Evolutionary conservation across 2,888 invertebrate species (phyloP).

Genomic region (Pollenia labialis): DNA sequence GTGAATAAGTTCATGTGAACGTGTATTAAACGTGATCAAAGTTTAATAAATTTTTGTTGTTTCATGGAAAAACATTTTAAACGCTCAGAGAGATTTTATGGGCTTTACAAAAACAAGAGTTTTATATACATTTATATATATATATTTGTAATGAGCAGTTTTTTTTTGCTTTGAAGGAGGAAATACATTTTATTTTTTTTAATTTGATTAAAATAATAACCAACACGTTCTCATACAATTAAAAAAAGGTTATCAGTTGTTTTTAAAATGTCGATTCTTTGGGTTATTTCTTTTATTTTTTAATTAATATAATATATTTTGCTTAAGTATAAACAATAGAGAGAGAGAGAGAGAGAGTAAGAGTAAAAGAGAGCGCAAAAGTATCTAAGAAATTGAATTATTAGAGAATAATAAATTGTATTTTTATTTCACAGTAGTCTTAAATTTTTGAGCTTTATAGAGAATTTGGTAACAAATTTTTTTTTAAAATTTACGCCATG

Average conservation of each 20-base stretch:
- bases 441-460: too few species aligned
- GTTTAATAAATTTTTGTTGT: constrained; percentile 18
- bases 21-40: constrained; percentile 68
- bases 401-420: too few species aligned
- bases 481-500: too few species aligned
- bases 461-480: too few species aligned
- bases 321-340: too few species aligned
- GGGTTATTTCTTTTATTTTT: not conserved
- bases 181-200: constrained; percentile 17
- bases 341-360: too few species aligned
- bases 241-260: constrained; percentile 54
- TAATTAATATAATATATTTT: not conserved
- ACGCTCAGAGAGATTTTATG: constrained; percentile 2
- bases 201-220: constrained; percentile 18
- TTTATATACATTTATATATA: not conserved
- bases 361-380: too few species aligned
- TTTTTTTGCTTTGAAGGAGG: constrained; percentile 17
- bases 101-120: not conserved
- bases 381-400: too few species aligned
- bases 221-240: not conserved
- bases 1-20: constrained; percentile 56
- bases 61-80: constrained; percentile 2
- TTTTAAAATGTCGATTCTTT: constrained; percentile 6
- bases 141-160: not conserved
- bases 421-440: too few species aligned